A percentile compares a stretch with the other conserved stretches of the same genome.
Conservation (phyloP, 2,888 invertebrate genomes). For the Palloptera scutellata region DNA sequence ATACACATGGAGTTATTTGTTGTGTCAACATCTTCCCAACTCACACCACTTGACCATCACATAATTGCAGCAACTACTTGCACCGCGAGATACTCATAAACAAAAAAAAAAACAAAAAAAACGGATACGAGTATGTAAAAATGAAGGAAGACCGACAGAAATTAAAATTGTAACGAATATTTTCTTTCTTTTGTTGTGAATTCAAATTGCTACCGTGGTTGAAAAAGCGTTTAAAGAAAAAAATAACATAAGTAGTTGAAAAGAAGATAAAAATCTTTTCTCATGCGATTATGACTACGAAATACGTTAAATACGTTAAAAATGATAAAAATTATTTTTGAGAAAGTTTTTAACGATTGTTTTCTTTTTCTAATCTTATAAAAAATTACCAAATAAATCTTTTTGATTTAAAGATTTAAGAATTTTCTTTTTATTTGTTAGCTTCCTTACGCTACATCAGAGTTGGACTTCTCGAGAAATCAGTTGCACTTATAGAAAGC, state of each 20-base stretch:
- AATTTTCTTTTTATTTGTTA: no score
- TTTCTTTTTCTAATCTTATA: background rate
- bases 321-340: background rate
- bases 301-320: conserved; percentile 24
- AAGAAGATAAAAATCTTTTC: conserved; percentile 26
- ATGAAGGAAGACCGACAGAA: background rate
- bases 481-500: no score
- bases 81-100: background rate
- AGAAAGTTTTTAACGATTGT: background rate
- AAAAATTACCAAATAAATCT: no score
- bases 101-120: conserved; percentile 1
- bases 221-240: conserved; percentile 1
- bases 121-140: background rate
- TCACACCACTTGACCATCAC: conserved; percentile 2
- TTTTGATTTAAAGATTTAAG: no score
- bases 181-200: conserved; percentile 2
- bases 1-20: background rate
- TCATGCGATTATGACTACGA: conserved; percentile 22
- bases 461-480: no score
- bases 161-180: conserved; percentile 33
- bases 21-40: background rate
- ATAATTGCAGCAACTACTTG: no score
- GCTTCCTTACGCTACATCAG: no score
- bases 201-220: conserved; percentile 1
- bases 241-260: conserved; percentile 5